A percentile compares a stretch with the other conserved stretches of the same genome.
phyloP scores from a whole-genome alignment of 1,140 invertebrate genomes.

The Hyles euphorbiae region DNA sequence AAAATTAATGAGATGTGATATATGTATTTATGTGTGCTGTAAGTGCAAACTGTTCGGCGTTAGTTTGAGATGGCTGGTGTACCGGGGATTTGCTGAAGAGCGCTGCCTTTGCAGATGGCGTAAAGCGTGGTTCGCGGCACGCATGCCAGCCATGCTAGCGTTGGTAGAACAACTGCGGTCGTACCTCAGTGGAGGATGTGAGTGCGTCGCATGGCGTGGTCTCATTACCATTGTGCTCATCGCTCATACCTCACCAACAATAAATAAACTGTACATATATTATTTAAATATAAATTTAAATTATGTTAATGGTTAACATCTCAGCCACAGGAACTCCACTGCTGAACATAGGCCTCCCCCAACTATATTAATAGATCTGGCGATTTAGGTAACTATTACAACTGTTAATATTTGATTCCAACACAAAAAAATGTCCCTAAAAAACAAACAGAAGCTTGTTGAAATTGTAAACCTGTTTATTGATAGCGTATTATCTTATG shows the following conservation, averaged over 20 bases:
- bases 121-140: slow-evolving; percentile 59
- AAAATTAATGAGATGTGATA: background rate
- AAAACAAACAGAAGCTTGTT: too few relatives aligned
- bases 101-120: slow-evolving; percentile 63
- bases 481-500: too few relatives aligned
- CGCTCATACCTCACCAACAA: background rate
- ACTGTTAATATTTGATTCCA: too few relatives aligned
- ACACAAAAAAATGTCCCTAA: too few relatives aligned
- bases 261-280: slow-evolving; percentile 1
- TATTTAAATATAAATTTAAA: background rate
- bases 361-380: too few relatives aligned
- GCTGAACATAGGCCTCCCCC: too few relatives aligned
- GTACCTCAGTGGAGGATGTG: slow-evolving; percentile 71
- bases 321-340: too few relatives aligned
- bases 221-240: slow-evolving; percentile 8
- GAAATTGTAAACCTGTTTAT: too few relatives aligned
- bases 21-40: background rate
- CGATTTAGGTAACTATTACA: too few relatives aligned
- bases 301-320: too few relatives aligned
- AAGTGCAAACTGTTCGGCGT: background rate
- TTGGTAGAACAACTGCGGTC: slow-evolving; percentile 70
- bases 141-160: slow-evolving; percentile 68
- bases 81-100: slow-evolving; percentile 4
- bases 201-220: slow-evolving; percentile 46
- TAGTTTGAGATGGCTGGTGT: background rate